phyloP scores from a whole-genome alignment of 2,888 invertebrate species.

The Meiosimyza platycephala region DNA sequence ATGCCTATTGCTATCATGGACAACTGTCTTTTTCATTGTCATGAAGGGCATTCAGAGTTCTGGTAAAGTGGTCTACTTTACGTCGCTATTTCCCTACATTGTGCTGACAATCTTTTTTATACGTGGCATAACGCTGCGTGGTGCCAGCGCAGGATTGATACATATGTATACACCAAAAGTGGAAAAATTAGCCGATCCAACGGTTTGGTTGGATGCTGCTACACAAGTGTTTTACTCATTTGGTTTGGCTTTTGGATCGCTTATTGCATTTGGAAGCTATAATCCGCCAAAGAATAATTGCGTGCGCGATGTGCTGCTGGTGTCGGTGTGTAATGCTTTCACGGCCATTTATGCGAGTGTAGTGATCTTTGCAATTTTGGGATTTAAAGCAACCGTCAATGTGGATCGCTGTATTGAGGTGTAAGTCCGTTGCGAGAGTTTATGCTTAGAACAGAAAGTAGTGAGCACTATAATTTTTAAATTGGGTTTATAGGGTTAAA shows the following conservation, averaged over 20 bases:
- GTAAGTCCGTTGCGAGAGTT: constrained; percentile 68
- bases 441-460: no score
- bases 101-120: constrained; percentile 95
- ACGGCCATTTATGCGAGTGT: constrained; percentile 95
- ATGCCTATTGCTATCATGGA: constrained; percentile 89
- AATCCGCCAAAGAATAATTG: constrained; percentile 96
- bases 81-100: constrained; percentile 93
- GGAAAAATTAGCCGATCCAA: constrained; percentile 85
- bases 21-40: constrained; percentile 92
- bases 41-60: constrained; percentile 97
- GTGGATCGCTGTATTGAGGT: constrained; percentile 83
- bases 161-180: constrained; percentile 96
- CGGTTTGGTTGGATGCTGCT: constrained; percentile 95
- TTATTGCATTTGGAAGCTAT: constrained; percentile 96
- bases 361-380: constrained; percentile 94
- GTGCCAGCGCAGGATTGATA: constrained; percentile 85
- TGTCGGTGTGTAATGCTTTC: constrained; percentile 91
- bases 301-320: constrained; percentile 89
- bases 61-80: constrained; percentile 96
- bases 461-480: no score
- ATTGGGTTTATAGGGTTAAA: no score
- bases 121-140: constrained; percentile 87
- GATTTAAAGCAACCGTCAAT: constrained; percentile 94
- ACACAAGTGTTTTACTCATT: constrained; percentile 98
- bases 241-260: constrained; percentile 93